Evolutionary conservation across 2,113 vertebrate species (phyloP).

Genomic region (Eudyptes chrysolophus): DNA sequence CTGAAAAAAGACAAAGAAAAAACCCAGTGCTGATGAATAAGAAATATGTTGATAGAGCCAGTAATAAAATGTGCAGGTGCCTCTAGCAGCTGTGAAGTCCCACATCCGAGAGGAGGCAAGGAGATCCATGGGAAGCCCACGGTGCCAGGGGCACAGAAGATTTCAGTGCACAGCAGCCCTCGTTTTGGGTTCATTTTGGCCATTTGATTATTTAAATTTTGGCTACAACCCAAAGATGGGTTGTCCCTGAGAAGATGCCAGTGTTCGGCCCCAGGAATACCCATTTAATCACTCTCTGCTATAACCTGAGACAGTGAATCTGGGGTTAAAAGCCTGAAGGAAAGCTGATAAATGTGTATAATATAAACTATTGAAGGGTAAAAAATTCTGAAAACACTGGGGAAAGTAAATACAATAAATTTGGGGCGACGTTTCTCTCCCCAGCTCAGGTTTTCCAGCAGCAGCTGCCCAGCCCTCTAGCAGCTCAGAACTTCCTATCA

Average conservation of each 20-base stretch:
- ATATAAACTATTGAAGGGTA: conserved; percentile 44
- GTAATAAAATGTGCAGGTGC: fast-evolving
- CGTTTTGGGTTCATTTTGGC: neutral
- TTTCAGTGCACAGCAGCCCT: neutral
- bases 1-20: neutral
- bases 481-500: neutral
- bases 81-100: neutral
- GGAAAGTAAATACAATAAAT: conserved; percentile 67
- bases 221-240: neutral
- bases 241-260: neutral
- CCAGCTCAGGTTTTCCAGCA: conserved; percentile 28
- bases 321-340: conserved; percentile 53
- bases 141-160: neutral
- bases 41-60: fast-evolving
- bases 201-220: neutral
- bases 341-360: conserved; percentile 59
- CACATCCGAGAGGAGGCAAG: neutral
- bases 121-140: fast-evolving
- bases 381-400: conserved; percentile 50
- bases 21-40: neutral
- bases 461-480: neutral
- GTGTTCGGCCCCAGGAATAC: neutral
- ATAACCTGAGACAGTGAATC: conserved; percentile 38
- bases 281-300: neutral
- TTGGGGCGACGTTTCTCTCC: conserved; percentile 44